Percentiles rank a stretch among this genome's conserved stretches.
These are phyloP conservation scores for Brachypteracias leptosomus DNA, from an alignment of 2,113 vertebrate genomes.

Conservation along the genomic window DNA sequence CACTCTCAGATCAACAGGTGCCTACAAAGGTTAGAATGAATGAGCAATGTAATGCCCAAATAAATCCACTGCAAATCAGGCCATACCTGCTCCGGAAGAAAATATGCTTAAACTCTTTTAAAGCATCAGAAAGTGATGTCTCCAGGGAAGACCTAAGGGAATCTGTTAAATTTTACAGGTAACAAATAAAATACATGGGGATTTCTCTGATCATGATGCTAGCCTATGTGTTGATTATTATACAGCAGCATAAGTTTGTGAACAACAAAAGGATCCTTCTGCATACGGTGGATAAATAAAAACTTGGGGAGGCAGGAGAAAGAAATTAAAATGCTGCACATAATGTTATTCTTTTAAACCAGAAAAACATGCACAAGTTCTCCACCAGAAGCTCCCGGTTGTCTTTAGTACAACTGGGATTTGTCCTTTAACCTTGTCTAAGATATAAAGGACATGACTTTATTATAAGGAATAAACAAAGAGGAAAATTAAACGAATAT, in stretches of 20 bases:
- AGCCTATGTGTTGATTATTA: neutral
- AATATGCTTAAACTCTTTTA: neutral
- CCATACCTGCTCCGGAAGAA: neutral
- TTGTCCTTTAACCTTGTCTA: neutral
- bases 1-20: neutral
- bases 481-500: neutral
- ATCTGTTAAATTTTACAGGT: neutral
- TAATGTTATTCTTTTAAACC: neutral
- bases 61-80: neutral
- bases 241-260: neutral
- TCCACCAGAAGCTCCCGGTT: neutral
- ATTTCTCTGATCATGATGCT: neutral
- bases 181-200: neutral
- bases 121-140: neutral
- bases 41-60: neutral
- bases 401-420: neutral
- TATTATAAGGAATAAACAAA: neutral
- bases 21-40: neutral
- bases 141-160: neutral
- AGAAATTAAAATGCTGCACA: neutral
- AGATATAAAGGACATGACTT: neutral
- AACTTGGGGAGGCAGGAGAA: neutral
- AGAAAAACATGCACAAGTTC: neutral
- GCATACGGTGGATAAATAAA: neutral
- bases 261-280: neutral